Evolutionary conservation across 35 echinoderm and acorn worm species (phyloP), one percentile per base, ranked within the genome.

Genomic region (Diadema setosum): DNA sequence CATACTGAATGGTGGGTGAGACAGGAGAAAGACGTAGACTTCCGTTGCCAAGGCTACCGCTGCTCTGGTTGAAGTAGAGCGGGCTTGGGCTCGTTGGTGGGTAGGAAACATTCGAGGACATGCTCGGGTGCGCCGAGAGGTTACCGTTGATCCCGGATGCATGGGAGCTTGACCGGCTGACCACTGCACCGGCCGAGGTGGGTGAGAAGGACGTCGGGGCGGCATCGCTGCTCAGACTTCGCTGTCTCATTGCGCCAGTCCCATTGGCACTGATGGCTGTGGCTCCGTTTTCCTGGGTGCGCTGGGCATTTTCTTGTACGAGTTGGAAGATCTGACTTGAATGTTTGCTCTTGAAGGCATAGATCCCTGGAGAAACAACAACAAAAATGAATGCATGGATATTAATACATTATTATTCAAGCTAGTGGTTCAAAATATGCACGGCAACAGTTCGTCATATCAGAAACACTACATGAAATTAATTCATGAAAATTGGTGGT

Each of bases 271-370:
- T 50, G 46, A 32, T 42, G 6, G 45, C 70, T 46, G 46, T 81
- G 50, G 17, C 44, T 2, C 63, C 67, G 3, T 88, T 81, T 14
- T 75, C 89, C 1, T 78, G 84, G 5, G 81, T 81, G 23, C 83
- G 44, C 57, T 99, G 86, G 20, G 93, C 90, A 52, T 99, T 99
- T n/a, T 84, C 61, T 75, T 99, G 85, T 1, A 99, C 89, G 15
- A 92, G 23, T 26, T 91, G 82, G 41, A 99, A 99, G 16, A 99
- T 80, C 84, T 92, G 86, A 24, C 91, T 82, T 3, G 89, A 92
- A 23, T 91, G 48, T 26, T 95, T 99, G 57, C 96, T 94, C 81
- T 98, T 98, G 74, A 98, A 98, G 24, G 96, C 96, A 49, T 98
- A 98, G 46, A 98, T 94, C 31, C 96, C 96, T 98, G 60, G 3